phyloP scores from a whole-genome alignment of 2,113 vertebrate genomes.

The Leuciscus idus region DNA sequence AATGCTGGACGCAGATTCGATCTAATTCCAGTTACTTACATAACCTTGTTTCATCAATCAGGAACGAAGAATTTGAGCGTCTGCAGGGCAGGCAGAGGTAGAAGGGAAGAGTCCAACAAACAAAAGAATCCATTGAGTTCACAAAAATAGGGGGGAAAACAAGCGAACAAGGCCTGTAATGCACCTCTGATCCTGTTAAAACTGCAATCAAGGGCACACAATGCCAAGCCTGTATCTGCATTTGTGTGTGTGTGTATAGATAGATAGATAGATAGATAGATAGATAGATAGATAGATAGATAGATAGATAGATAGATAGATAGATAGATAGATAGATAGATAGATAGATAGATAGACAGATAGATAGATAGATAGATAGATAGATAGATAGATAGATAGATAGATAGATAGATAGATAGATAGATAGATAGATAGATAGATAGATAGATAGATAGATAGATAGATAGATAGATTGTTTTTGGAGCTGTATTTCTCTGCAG shows the following conservation, averaged over 20 bases:
- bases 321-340: not conserved
- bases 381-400: not conserved
- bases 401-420: not conserved
- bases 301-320: not conserved
- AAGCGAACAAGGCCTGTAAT: slow-evolving; percentile 61
- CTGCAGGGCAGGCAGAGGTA: slow-evolving; percentile 59
- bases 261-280: too few species aligned
- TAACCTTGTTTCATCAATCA: slow-evolving; percentile 18
- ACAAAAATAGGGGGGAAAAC: slow-evolving; percentile 40
- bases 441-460: slow-evolving; percentile 16
- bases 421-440: not conserved
- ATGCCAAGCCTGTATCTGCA: slow-evolving; percentile 37
- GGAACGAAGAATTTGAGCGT: slow-evolving; percentile 6
- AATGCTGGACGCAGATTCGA: slow-evolving; percentile 1
- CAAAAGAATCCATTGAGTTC: slow-evolving; percentile 74
- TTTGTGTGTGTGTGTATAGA: not conserved
- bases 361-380: not conserved
- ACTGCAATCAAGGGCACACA: slow-evolving; percentile 13
- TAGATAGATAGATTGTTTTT: not conserved
- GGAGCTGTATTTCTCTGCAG: not conserved
- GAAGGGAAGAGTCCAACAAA: slow-evolving; percentile 50
- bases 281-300: not conserved
- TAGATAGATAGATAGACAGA: not conserved
- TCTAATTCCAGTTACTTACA: slow-evolving; percentile 29
- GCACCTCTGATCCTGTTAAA: slow-evolving; percentile 48